phyloP scores from a whole-genome alignment of 2,113 vertebrate genomes.

The Fulmarus glacialis region DNA sequence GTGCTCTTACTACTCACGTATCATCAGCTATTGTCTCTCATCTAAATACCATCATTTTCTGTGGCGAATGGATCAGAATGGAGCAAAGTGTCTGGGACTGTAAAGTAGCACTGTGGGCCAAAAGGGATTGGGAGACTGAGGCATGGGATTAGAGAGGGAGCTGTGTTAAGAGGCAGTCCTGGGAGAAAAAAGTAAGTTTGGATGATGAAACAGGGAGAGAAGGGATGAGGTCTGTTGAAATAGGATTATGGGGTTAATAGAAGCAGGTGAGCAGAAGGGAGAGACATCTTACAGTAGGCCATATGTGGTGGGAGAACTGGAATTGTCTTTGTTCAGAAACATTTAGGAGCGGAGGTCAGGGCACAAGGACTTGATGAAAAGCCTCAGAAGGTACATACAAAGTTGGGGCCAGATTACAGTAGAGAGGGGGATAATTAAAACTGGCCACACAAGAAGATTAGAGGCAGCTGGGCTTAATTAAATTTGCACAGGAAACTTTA shows the following conservation, averaged over 20 bases:
- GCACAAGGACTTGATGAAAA: background rate
- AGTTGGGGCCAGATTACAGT: background rate
- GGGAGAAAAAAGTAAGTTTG: background rate
- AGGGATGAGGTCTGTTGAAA: background rate
- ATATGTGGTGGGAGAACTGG: background rate
- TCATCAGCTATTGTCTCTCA: background rate
- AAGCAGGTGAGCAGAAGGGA: background rate
- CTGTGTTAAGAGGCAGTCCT: background rate
- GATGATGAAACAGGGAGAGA: background rate
- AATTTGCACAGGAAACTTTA: background rate
- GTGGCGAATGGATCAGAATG: background rate
- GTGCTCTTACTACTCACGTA: fast-evolving
- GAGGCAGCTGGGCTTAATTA: background rate
- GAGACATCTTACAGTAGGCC: background rate
- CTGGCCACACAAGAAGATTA: background rate
- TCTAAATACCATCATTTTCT: background rate
- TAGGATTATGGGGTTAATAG: background rate
- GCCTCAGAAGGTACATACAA: background rate
- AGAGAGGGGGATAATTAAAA: background rate
- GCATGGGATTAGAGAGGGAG: background rate
- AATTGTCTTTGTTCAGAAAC: background rate
- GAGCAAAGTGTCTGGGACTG: background rate
- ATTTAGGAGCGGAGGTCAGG: background rate
- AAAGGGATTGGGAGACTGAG: background rate
- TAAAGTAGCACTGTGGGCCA: background rate